These are phyloP conservation scores for Agriopis aurantiaria DNA, from an alignment of 2,888 invertebrate species.

Conservation along the genomic window DNA sequence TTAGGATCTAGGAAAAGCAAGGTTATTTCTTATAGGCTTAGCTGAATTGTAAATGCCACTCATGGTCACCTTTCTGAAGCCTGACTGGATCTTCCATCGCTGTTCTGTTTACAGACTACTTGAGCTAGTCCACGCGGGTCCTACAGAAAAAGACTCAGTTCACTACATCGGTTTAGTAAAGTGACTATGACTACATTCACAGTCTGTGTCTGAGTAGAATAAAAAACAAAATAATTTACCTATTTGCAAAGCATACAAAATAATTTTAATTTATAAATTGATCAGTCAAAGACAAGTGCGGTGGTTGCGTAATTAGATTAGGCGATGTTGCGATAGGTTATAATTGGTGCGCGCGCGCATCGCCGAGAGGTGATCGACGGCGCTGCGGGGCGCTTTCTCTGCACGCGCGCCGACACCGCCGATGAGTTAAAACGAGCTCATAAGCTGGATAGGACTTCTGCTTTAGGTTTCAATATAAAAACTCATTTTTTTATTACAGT, in stretches of 20 bases:
- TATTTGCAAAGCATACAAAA: constrained; percentile 16
- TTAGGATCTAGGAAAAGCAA: no score
- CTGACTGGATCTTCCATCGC: no score
- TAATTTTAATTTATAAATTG: constrained; percentile 54
- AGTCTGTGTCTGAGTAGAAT: neutral
- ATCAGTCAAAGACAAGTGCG: constrained; percentile 72
- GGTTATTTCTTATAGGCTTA: no score
- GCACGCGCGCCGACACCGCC: constrained; percentile 74
- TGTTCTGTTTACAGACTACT: no score
- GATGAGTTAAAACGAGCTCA: constrained; percentile 62
- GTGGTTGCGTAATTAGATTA: constrained; percentile 84
- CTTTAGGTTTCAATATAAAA: neutral
- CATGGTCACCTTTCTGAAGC: no score
- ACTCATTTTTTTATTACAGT: neutral
- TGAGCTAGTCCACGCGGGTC: no score
- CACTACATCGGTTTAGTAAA: no score
- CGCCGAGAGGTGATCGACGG: constrained; percentile 71
- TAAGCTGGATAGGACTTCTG: constrained; percentile 49
- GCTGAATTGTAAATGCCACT: no score
- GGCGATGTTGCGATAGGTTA: constrained; percentile 69
- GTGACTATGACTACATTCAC: no score
- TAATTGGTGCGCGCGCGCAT: constrained; percentile 79
- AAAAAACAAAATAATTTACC: constrained; percentile 1
- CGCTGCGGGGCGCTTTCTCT: constrained; percentile 77
- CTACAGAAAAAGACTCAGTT: no score